A percentile compares a stretch with the other conserved stretches of the same genome.
phyloP scores from a whole-genome alignment of 2,888 invertebrate species.

The Tetheella fluctuosa region DNA sequence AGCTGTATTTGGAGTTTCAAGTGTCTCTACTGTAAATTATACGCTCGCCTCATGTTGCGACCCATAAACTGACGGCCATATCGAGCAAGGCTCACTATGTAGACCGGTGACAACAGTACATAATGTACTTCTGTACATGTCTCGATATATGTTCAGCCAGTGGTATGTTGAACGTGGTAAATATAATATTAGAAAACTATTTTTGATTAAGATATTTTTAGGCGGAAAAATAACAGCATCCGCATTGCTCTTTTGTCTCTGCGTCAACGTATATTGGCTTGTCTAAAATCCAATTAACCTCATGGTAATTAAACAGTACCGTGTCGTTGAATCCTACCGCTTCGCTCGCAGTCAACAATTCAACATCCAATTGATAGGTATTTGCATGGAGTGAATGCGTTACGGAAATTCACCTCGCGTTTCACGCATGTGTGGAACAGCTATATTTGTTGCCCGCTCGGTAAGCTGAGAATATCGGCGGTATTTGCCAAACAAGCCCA shows the following conservation, averaged over 20 bases:
- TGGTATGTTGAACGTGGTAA: not conserved
- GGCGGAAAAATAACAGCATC: constrained; percentile 10
- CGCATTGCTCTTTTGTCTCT: constrained; percentile 26
- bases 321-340: constrained; percentile 27
- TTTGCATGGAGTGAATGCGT: constrained; percentile 32
- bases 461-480: constrained; percentile 9
- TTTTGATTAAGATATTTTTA: constrained; percentile 13
- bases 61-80: constrained; percentile 38
- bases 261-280: constrained; percentile 27
- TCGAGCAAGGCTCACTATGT: constrained; percentile 19
- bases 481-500: constrained; percentile 13
- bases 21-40: constrained; percentile 38
- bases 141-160: not conserved
- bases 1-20: constrained; percentile 48
- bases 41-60: constrained; percentile 31
- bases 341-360: no score
- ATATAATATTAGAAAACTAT: constrained; percentile 14
- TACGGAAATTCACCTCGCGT: constrained; percentile 32
- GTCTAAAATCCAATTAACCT: constrained; percentile 48
- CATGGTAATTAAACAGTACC: constrained; percentile 44
- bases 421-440: constrained; percentile 14
- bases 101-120: constrained; percentile 6
- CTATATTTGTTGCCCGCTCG: constrained; percentile 13
- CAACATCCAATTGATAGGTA: constrained; percentile 26
- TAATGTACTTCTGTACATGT: not conserved